Evolutionary conservation across 2,888 invertebrate species (phyloP).

Genomic region (Pyralis farinalis): DNA sequence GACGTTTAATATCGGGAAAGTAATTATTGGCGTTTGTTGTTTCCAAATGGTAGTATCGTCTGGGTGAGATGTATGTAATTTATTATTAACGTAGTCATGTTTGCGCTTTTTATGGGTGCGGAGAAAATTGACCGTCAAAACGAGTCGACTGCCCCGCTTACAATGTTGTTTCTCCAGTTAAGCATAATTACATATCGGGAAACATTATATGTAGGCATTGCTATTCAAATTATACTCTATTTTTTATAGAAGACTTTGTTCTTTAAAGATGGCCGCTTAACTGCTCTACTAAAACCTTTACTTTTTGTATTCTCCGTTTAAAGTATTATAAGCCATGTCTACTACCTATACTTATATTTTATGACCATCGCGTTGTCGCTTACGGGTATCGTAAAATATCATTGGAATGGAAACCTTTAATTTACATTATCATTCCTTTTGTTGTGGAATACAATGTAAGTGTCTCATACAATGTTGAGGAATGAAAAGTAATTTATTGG

Average conservation of each 20-base stretch:
- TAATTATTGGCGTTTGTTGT: conserved; percentile 58
- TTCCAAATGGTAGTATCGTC: conserved; percentile 53
- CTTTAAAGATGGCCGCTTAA: conserved; percentile 12
- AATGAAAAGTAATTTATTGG: conserved; percentile 31
- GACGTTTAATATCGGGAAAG: conserved; percentile 46
- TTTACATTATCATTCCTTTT: conserved; percentile 73
- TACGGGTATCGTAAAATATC: conserved; percentile 70
- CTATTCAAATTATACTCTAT: conserved; percentile 26
- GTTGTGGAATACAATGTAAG: conserved; percentile 59
- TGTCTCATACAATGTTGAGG: conserved; percentile 46
- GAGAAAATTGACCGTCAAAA: conserved; percentile 56
- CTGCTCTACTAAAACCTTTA: conserved; percentile 19
- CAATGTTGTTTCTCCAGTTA: conserved; percentile 42
- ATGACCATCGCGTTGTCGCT: conserved; percentile 67
- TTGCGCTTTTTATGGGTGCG: conserved; percentile 52
- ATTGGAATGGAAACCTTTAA: conserved; percentile 72
- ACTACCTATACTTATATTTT: conserved; percentile 59
- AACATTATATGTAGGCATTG: conserved; percentile 19
- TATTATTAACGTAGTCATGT: conserved; percentile 63
- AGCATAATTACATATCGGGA: conserved; percentile 36
- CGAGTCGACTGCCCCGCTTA: conserved; percentile 34
- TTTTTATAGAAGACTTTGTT: conserved; percentile 7
- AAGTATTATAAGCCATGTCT: conserved; percentile 25
- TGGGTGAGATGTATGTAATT: conserved; percentile 53
- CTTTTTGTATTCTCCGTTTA: conserved; percentile 14